Base-by-base conservation (phyloP, 2,888 invertebrate species). In the Eupsilia transversa region DNA sequence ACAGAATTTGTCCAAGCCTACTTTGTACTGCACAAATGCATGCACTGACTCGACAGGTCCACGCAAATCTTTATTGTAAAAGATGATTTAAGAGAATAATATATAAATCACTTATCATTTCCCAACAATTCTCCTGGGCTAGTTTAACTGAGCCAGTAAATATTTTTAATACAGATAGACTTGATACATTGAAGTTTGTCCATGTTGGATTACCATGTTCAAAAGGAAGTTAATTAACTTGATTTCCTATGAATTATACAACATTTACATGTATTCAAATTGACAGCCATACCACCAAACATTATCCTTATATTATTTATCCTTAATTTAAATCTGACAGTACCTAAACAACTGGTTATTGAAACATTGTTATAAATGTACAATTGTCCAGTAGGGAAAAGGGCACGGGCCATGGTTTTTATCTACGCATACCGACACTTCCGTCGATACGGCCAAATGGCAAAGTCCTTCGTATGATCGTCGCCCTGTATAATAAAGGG, bases 401-500 rank as follows among this genome's bases (percentile, higher is more conserved):
- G 23, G 27, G 49, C 49, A 65, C 52, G 71, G 33, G 56, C 60
- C 35, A 69, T 38, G 33, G 35, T 17, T 61, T 73, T 83, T 86
- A 83, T 83, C 83, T 57, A 65, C 61, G 17, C 59, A 64, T 67
- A 72, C 68, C 68, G 71, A 78, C 83, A 72, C 61, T 86, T 83
- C 83, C 86, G 84, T 59, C 65, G 84, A 74, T 86, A 83, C 43
- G 65, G 52, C 63, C n/a, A 30, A 56, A 57, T 68, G 59, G 46
- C 54, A 43, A 57, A 74, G 35, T 73, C 72, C 66, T 66, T 54
- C 61, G 38, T 77, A 17, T 63, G 60, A 61, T n/a, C 17, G 27
- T 30, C 49, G 49, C 41, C 14, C 54, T 61, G 3, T 71, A 2
- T 30, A n/a, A n/a, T 38, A 46, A 30, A 30, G 49, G 52, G 30